phyloP scores from a whole-genome alignment of 2,888 invertebrate species.

The Zootermopsis nevadensis region DNA sequence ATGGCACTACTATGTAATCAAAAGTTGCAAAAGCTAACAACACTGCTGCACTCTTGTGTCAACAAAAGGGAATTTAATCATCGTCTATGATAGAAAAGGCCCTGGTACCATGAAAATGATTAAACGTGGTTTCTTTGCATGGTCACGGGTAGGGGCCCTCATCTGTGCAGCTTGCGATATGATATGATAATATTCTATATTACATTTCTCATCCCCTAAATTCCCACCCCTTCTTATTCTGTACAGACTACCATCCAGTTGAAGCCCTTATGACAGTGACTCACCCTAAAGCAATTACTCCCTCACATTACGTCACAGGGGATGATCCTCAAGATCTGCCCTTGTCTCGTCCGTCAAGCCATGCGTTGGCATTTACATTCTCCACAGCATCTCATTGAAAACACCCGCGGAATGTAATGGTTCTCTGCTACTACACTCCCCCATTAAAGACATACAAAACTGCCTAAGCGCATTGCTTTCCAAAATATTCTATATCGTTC shows the following conservation, averaged over 20 bases:
- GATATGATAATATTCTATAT: slow-evolving; percentile 47
- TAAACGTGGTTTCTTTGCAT: slow-evolving; percentile 41
- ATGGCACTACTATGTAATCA: slow-evolving; percentile 31
- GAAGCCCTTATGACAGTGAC: slow-evolving; percentile 37
- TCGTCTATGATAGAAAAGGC: slow-evolving; percentile 20
- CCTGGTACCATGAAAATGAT: slow-evolving; percentile 25
- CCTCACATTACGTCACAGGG: slow-evolving; percentile 36
- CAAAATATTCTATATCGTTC: too few species aligned
- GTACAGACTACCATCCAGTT: slow-evolving; percentile 16
- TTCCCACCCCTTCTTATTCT: background rate
- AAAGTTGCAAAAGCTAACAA: slow-evolving; percentile 15
- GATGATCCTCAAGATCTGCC: slow-evolving; percentile 28
- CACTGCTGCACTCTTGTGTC: slow-evolving; percentile 30
- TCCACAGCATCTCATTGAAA: slow-evolving; percentile 30
- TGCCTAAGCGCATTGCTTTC: slow-evolving; percentile 11
- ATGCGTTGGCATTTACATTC: slow-evolving; percentile 39
- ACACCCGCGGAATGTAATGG: slow-evolving; percentile 37
- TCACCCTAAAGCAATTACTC: slow-evolving; percentile 41
- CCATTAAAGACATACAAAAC: background rate
- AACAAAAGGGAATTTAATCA: slow-evolving; percentile 41
- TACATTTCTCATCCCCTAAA: slow-evolving; percentile 25
- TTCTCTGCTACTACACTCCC: background rate
- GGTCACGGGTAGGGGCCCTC: slow-evolving; percentile 15
- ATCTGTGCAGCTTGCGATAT: slow-evolving; percentile 42
- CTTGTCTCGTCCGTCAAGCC: slow-evolving; percentile 16